Base-by-base conservation (phyloP, 2,113 vertebrate species). In the Rhodinocichla rosea region DNA sequence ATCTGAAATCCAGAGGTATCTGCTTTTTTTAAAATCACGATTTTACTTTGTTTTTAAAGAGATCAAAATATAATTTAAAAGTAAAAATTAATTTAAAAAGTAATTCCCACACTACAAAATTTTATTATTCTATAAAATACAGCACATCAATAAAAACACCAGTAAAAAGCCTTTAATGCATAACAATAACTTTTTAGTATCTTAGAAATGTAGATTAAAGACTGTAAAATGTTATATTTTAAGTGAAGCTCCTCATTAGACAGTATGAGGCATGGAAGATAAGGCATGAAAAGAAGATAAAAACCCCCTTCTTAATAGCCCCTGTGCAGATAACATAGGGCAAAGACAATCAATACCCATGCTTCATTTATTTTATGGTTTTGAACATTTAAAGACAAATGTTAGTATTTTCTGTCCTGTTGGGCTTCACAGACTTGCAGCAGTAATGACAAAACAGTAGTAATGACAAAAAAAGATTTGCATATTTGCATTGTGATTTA, bases 281-380 rank as follows among this genome's bases (percentile, higher is more conserved):
- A 97, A 97, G 87, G 91, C 97, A 97, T 98, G 97, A 97, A 98
- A 97, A 83, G 88, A 97, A 97, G 94, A 97, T 87, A 85, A 95
- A 96, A 97, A 97, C 97, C 59, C 71, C 89, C 90, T 95, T 92
- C 95, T 96, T 98, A 98, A 98, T 95, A 97, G 97, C 97, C 97
- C 93, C 97, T 97, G 90, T 91, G 90, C 63, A 95, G 96, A 98
- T 95, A 98, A 98, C 83, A 50, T 85, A 95, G 94, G 92, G 77
- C 49, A 83, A 97, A 98, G 96, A 98, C 82, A 97, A 98, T 98
- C 95, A 98, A 97, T 97, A 97, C 77, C 52, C 77, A 97, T 74
- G 97, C 94, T 95, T 98, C 97, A 98, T 98, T 98, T 98, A 95
- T 96, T 98, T 98, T 98, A 97, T 96, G 78, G 91, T 96, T 90